Evolutionary conservation across 1,140 invertebrate genomes (phyloP).

Genomic region (Pseudomyrmex gracilis): DNA sequence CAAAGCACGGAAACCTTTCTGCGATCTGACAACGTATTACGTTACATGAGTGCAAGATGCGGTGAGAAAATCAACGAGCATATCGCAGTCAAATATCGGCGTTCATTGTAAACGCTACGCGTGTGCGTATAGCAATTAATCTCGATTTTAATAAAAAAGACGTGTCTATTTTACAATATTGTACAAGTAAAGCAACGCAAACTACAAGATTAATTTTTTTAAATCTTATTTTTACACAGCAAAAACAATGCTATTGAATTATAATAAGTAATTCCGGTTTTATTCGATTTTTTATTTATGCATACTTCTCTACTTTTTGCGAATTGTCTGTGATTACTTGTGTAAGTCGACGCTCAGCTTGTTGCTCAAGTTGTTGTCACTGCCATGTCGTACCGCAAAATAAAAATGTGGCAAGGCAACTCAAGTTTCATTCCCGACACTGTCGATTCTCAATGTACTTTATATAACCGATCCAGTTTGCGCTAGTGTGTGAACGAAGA

Average conservation of each 20-base stretch:
- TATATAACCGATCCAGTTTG: constrained; percentile 58
- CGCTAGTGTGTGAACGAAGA: neutral
- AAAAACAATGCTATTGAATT: neutral
- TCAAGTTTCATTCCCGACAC: constrained; percentile 63
- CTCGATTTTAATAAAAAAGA: constrained; percentile 1
- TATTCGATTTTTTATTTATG: neutral
- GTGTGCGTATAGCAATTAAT: constrained; percentile 13
- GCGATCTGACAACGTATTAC: constrained; percentile 43
- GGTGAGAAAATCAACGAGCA: neutral
- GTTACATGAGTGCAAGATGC: constrained; percentile 58
- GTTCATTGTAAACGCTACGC: constrained; percentile 12
- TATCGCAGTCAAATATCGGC: constrained; percentile 23
- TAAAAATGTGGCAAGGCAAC: constrained; percentile 41
- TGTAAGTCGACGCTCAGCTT: neutral
- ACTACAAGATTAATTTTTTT: too few relatives aligned
- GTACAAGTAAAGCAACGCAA: too few relatives aligned
- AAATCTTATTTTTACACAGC: too few relatives aligned
- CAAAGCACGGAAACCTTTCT: constrained; percentile 63
- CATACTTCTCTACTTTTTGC: neutral
- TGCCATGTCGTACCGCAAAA: constrained; percentile 27
- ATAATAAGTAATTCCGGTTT: neutral
- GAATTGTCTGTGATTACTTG: constrained; percentile 14
- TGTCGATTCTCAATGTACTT: constrained; percentile 60
- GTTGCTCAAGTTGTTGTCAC: neutral
- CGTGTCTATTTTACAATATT: too few relatives aligned